phyloP scores from a whole-genome alignment of 1,140 invertebrate species.

The Rhopalosiphum padi region DNA sequence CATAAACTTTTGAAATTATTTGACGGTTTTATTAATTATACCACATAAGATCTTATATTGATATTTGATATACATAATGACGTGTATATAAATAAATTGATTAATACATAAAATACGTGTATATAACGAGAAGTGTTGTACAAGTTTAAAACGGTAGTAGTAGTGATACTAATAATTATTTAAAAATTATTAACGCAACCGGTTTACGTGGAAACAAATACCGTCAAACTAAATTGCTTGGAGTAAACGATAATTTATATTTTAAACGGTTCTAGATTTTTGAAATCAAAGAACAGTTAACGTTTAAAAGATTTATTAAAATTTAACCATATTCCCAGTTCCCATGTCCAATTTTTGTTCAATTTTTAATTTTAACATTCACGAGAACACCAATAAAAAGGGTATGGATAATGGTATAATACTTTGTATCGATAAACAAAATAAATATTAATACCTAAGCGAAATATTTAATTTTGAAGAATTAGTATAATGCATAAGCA shows the following conservation, averaged over 20 bases:
- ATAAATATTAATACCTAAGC: not conserved
- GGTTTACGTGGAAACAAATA: not conserved
- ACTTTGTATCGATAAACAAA: not conserved
- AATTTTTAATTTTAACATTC: not conserved
- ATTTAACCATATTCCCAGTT: not conserved
- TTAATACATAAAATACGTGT: not conserved
- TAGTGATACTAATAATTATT: not conserved
- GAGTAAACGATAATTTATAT: conserved; percentile 10
- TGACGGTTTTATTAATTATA: not conserved
- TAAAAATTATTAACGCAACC: not conserved
- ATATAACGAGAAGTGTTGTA: not conserved
- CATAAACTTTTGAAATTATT: not conserved
- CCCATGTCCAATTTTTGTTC: not conserved
- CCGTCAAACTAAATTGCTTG: not conserved
- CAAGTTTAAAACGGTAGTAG: not conserved
- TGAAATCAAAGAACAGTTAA: not conserved
- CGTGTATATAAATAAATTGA: not conserved
- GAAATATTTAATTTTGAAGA: not conserved
- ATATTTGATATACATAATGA: not conserved
- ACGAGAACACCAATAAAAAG: not conserved
- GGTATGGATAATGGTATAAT: not conserved
- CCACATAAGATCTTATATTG: not conserved
- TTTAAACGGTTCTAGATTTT: conserved; percentile 1
- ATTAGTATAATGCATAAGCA: not conserved
- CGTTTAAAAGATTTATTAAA: not conserved